Evolutionary conservation across 2,888 invertebrate genomes (phyloP).

Genomic region (Nemapogon koenigi): DNA sequence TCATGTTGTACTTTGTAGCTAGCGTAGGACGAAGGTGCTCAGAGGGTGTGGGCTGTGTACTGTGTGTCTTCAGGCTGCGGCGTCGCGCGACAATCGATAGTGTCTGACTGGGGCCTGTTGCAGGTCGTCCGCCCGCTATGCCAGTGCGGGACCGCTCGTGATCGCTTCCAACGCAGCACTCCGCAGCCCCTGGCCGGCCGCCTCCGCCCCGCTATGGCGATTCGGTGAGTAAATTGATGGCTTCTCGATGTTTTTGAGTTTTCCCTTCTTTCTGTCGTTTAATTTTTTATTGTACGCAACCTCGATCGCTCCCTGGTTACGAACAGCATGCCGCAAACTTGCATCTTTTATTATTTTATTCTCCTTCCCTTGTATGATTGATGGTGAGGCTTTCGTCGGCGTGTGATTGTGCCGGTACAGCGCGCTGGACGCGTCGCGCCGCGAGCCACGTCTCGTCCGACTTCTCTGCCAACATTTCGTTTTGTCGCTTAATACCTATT

Average conservation of each 20-base stretch:
- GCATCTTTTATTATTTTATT: conserved; percentile 44
- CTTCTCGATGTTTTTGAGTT: conserved; percentile 51
- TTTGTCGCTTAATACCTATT: no score
- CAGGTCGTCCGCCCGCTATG: conserved; percentile 55
- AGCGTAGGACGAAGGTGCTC: neutral
- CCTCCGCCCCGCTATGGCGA: conserved; percentile 37
- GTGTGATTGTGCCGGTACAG: conserved; percentile 54
- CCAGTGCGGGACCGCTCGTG: conserved; percentile 38
- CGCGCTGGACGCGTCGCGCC: conserved; percentile 59
- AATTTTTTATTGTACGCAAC: conserved; percentile 50
- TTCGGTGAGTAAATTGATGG: conserved; percentile 54
- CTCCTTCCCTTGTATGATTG: conserved; percentile 40
- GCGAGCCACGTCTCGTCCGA: conserved; percentile 13
- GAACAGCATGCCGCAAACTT: conserved; percentile 56
- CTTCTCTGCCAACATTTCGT: neutral
- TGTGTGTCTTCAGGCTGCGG: conserved; percentile 16
- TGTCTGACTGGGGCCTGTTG: conserved; percentile 35
- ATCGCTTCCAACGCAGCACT: conserved; percentile 22
- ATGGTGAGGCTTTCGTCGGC: conserved; percentile 67
- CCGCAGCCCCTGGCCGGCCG: conserved; percentile 34
- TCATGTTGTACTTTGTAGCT: neutral
- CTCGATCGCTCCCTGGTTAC: conserved; percentile 63
- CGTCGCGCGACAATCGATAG: conserved; percentile 23
- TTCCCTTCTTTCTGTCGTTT: conserved; percentile 33
- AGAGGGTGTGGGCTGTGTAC: conserved; percentile 1